A percentile compares a stretch with the other conserved stretches of the same genome.
Conservation (phyloP, 2,797 vertebrate species). For the Molossus molossus region DNA sequence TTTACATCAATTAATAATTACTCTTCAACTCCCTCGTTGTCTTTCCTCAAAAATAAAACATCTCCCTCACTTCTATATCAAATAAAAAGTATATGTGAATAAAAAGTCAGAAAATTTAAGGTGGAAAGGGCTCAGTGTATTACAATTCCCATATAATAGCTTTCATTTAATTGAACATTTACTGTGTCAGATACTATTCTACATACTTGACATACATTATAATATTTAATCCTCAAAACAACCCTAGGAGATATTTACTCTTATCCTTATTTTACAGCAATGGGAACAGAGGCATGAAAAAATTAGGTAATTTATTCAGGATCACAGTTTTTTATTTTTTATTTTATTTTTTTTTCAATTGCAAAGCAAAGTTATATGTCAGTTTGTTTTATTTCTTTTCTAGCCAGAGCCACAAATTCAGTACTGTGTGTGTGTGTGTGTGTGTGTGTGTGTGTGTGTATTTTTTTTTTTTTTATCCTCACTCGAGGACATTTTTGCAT, state of each 20-base stretch:
- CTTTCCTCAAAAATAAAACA: conserved; percentile 58
- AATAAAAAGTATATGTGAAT: conserved; percentile 41
- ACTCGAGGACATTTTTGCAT: too few species aligned
- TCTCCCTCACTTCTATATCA: not conserved
- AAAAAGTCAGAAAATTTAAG: conserved; percentile 67
- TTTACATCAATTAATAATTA: conserved; percentile 65
- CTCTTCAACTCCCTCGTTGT: conserved; percentile 2
- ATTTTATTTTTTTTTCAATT: not conserved
- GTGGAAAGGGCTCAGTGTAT: conserved; percentile 9
- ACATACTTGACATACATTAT: conserved; percentile 24
- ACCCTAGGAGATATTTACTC: not conserved
- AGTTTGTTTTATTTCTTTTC: conserved; percentile 66
- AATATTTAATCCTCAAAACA: conserved; percentile 40
- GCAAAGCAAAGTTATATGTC: conserved; percentile 28
- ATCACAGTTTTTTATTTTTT: not conserved
- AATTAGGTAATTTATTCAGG: conserved; percentile 10
- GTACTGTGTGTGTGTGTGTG: not conserved
- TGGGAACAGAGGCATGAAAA: conserved; percentile 15
- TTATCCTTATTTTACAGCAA: conserved; percentile 42
- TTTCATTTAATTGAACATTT: conserved; percentile 57
- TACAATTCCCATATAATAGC: not conserved
- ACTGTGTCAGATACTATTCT: not conserved
- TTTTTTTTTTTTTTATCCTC: too few species aligned
- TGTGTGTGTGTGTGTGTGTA: too few species aligned
- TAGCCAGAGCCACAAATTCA: conserved; percentile 26